Evolutionary conservation across 2,113 vertebrate genomes (phyloP).

Genomic region (Rissa tridactyla): DNA sequence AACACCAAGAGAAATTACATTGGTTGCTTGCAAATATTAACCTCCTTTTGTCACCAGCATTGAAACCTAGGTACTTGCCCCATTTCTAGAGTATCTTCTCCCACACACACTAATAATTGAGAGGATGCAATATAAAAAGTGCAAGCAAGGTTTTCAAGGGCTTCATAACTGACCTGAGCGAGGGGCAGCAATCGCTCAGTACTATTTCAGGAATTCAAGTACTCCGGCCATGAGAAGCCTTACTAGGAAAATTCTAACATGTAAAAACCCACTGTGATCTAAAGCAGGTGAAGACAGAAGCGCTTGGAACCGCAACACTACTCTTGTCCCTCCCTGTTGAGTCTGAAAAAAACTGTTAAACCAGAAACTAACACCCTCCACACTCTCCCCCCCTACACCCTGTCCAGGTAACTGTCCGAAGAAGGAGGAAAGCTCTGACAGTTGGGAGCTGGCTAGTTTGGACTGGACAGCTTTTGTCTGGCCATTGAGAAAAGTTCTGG

Average conservation of each 20-base stretch:
- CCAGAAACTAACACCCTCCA: not conserved
- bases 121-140: not conserved
- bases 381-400: fast-evolving
- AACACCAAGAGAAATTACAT: not conserved
- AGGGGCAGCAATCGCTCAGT: not conserved
- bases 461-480: not conserved
- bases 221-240: not conserved
- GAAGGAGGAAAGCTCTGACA: not conserved
- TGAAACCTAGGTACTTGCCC: not conserved
- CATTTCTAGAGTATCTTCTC: not conserved
- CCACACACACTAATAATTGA: not conserved
- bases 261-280: not conserved
- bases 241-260: not conserved
- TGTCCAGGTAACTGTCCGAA: not conserved
- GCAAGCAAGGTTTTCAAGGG: not conserved
- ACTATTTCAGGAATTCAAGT: not conserved
- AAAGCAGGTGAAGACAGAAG: not conserved
- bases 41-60: not conserved
- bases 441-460: not conserved
- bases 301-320: not conserved
- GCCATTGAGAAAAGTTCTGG: not conserved
- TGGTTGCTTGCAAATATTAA: not conserved
- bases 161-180: not conserved
- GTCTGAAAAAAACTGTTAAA: not conserved
- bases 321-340: not conserved